Conservation (phyloP, 1,140 invertebrate genomes). For the Bombyx mandarina region DNA sequence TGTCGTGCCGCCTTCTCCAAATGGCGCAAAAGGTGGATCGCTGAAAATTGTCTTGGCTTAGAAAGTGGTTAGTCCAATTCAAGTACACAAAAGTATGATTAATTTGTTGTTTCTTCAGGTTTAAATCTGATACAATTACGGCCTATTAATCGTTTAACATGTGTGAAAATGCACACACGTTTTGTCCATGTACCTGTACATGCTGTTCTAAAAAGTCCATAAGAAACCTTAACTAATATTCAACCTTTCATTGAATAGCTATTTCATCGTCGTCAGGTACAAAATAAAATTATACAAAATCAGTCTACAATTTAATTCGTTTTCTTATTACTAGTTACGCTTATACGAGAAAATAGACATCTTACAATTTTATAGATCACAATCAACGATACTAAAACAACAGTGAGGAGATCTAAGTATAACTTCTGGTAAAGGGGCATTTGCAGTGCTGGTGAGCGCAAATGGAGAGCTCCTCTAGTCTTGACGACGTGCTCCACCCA, state of each 20-base stretch:
- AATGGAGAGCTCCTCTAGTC: slow-evolving; percentile 33
- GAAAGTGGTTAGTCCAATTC: no score
- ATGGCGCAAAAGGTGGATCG: no score
- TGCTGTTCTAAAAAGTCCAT: not conserved
- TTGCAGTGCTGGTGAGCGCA: slow-evolving; percentile 28
- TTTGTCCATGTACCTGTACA: not conserved
- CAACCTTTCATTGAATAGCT: not conserved
- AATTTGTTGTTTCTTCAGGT: no score
- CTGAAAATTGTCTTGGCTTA: no score
- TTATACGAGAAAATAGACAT: not conserved
- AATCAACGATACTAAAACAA: slow-evolving; percentile 1
- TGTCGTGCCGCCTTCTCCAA: no score
- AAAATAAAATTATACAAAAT: not conserved
- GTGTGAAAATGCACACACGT: no score
- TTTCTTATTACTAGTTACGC: not conserved
- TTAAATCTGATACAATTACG: no score
- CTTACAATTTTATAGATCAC: not conserved
- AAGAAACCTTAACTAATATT: not conserved
- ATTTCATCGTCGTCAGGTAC: not conserved
- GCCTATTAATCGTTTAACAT: no score
- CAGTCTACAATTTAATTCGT: not conserved
- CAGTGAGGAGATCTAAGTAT: slow-evolving; percentile 7
- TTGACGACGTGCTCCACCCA: slow-evolving; percentile 37
- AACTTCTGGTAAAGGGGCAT: slow-evolving; percentile 28
- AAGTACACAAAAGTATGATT: no score